Evolutionary conservation across 2,797 vertebrate species (phyloP), one percentile per base, ranked within the genome.

Genomic region (Pipistrellus nathusii): DNA sequence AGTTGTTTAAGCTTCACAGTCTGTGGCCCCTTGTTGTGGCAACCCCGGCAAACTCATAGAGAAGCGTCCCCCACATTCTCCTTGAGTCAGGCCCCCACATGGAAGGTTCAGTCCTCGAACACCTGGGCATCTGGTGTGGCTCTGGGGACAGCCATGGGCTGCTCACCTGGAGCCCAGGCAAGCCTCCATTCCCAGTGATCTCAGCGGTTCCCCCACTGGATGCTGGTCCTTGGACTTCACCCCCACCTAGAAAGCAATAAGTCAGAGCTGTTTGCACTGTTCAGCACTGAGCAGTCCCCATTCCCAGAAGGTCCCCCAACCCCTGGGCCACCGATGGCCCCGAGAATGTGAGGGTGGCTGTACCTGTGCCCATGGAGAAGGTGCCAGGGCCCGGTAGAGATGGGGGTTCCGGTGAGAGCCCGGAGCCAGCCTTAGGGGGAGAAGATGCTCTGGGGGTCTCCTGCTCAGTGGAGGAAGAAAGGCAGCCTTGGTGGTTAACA

Each of bases 341-440:
- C 35, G 17, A 51, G 41, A 38, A 46, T 0, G 0, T 2, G 38
- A 0, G 0, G 0, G 0, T 0, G 44, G 51, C 3, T 1, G 98
- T 98, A 99, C 99, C 98, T 0, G 98, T 96, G 91, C 90, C 98
- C 94, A 96, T 94, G 41, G 98, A 98, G 15, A 98, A 98, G 62
- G 98, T 89, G 85, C 98, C 97, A 59, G 96, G 57, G 11, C 92
- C 97, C 21, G 93, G 85, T n/a, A 97, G 96, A 66, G 97, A 76
- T 21, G 94, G 97, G 7, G 91, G 68, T 44, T 82, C 41, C 0
- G 1, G n/a, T 66, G 46, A 76, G 82, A 88, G 62, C 88, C 86
- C 6, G 35, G 90, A 96, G 30, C 83, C 57, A 27, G 92, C 27
- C 7, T 92, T 86, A 0, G 66, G 1, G 1, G 88, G 75, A 68